phyloP scores from a whole-genome alignment of 2,797 vertebrate genomes.

The Sparidentex hasta region DNA sequence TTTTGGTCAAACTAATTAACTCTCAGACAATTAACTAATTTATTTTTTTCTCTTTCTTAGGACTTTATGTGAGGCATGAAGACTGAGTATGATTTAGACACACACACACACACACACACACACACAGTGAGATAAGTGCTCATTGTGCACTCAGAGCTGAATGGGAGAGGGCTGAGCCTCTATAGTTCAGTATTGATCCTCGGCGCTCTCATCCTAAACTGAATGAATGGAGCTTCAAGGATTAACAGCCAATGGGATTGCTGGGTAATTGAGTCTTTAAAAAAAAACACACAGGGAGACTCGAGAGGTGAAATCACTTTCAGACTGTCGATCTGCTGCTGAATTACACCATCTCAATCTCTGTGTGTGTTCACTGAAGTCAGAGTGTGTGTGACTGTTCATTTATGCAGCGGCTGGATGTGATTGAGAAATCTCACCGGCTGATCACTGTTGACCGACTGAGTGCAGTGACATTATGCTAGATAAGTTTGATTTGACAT shows the following conservation, averaged over 20 bases:
- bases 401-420: neutral
- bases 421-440: neutral
- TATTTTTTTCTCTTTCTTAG: neutral
- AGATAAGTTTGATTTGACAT: no score
- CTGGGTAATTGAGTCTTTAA: conserved; percentile 76
- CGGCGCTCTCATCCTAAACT: conserved; percentile 60
- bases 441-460: neutral
- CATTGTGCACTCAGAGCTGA: conserved; percentile 55
- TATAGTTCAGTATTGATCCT: conserved; percentile 75
- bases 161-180: conserved; percentile 45
- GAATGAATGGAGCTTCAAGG: conserved; percentile 64
- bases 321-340: conserved; percentile 26
- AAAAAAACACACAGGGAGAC: conserved; percentile 56
- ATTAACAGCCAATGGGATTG: conserved; percentile 67
- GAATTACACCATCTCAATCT: conserved; percentile 22
- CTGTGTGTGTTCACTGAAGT: neutral
- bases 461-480: neutral
- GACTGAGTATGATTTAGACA: conserved; percentile 24
- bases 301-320: conserved; percentile 59
- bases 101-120: conserved; percentile 32
- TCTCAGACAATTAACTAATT: no score
- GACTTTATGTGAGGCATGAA: neutral
- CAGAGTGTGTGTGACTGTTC: neutral
- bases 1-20: no score
- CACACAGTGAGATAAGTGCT: conserved; percentile 29